These are phyloP conservation scores for Trissolcus brochymenae DNA, from an alignment of 2,888 invertebrate species.

Conservation along the genomic window DNA sequence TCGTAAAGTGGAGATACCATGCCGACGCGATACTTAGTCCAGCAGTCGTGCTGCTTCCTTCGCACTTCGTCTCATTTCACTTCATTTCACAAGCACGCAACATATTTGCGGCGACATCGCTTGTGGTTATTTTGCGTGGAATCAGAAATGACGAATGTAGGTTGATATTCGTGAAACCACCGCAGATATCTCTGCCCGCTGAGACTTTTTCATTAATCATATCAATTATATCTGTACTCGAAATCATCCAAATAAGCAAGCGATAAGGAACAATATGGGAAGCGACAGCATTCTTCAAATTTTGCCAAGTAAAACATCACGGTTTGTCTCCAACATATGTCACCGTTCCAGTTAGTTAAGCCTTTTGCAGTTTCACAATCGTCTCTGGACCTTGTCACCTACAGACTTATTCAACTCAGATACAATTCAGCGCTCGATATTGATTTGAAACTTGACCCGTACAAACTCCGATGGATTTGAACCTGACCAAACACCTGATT, in stretches of 20 bases:
- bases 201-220: too few relatives aligned
- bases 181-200: constrained; percentile 47
- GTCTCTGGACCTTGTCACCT: not conserved
- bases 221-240: too few relatives aligned
- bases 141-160: constrained; percentile 59
- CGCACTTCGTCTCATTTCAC: constrained; percentile 48
- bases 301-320: not conserved
- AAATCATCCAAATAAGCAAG: too few relatives aligned
- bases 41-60: constrained; percentile 59
- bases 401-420: constrained; percentile 8
- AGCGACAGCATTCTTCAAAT: not conserved
- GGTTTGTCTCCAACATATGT: not conserved
- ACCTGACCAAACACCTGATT: constrained; percentile 13
- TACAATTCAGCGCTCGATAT: constrained; percentile 5
- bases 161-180: constrained; percentile 44
- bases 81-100: constrained; percentile 53
- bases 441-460: constrained; percentile 16
- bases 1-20: constrained; percentile 60
- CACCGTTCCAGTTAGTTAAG: too few relatives aligned
- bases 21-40: constrained; percentile 48
- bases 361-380: too few relatives aligned
- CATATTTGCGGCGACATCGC: constrained; percentile 63
- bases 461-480: constrained; percentile 2
- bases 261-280: too few relatives aligned
- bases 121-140: constrained; percentile 62